Evolutionary conservation across 1,140 invertebrate species (phyloP).

Genomic region (Bombus balteatus): DNA sequence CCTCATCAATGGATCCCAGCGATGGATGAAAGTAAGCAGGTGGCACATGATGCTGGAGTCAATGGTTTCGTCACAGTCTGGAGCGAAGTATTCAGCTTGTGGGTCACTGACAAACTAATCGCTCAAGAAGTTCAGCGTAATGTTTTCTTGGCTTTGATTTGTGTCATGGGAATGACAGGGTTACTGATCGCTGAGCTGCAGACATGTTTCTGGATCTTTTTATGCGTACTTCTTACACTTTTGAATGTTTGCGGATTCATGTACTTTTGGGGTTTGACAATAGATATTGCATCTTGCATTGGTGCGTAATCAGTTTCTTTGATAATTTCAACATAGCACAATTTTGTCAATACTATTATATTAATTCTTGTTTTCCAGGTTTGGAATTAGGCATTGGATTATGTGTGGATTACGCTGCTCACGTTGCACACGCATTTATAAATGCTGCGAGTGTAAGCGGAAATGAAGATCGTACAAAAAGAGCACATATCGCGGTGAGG

Average conservation of each 20-base stretch:
- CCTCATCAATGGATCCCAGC: slow-evolving; percentile 89
- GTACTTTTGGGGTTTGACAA: slow-evolving; percentile 91
- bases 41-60: slow-evolving; percentile 83
- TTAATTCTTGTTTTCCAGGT: slow-evolving; percentile 69
- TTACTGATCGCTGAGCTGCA: slow-evolving; percentile 91
- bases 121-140: slow-evolving; percentile 90
- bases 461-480: slow-evolving; percentile 82
- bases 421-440: slow-evolving; percentile 93
- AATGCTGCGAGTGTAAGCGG: slow-evolving; percentile 78
- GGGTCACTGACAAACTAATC: slow-evolving; percentile 91
- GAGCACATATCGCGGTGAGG: slow-evolving; percentile 87
- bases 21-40: slow-evolving; percentile 86
- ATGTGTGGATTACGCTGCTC: slow-evolving; percentile 94
- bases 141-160: slow-evolving; percentile 89
- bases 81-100: slow-evolving; percentile 88
- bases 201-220: slow-evolving; percentile 90
- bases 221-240: slow-evolving; percentile 90
- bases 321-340: neutral
- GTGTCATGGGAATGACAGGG: slow-evolving; percentile 91
- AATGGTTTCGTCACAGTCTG: slow-evolving; percentile 86
- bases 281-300: slow-evolving; percentile 94
- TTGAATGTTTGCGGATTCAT: slow-evolving; percentile 92
- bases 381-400: slow-evolving; percentile 93
- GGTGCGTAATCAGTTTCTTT: slow-evolving; percentile 72
- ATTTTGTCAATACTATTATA: neutral